Percentiles rank a stretch among this genome's conserved stretches.
phyloP scores from a whole-genome alignment of 2,888 invertebrate species.

The Lamproptera curius region DNA sequence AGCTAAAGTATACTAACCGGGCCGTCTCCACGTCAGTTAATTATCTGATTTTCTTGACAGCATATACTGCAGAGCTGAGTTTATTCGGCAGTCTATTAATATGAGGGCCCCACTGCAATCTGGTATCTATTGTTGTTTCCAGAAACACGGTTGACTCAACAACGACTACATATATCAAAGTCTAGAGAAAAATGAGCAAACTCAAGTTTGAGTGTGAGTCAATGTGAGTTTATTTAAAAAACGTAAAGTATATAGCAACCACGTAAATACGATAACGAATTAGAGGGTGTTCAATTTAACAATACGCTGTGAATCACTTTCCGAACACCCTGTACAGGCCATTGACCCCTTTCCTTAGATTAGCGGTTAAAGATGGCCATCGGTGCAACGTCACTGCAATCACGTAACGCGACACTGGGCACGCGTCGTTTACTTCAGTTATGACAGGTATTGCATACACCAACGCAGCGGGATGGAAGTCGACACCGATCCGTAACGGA shows the following conservation, averaged over 20 bases:
- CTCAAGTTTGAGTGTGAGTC: too few species aligned
- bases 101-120: too few species aligned
- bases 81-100: too few species aligned
- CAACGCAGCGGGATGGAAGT: slow-evolving; percentile 6
- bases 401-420: slow-evolving; percentile 44
- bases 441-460: slow-evolving; percentile 18
- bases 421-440: slow-evolving; percentile 26
- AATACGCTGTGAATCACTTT: not conserved
- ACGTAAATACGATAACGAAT: not conserved
- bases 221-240: too few species aligned
- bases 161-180: too few species aligned
- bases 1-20: too few species aligned
- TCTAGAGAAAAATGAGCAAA: too few species aligned
- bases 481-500: slow-evolving; percentile 13
- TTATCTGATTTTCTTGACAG: too few species aligned
- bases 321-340: not conserved
- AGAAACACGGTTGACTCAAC: too few species aligned
- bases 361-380: slow-evolving; percentile 33
- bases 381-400: slow-evolving; percentile 41
- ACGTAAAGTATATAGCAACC: not conserved
- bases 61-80: too few species aligned
- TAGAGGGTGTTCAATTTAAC: not conserved
- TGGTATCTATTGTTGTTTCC: too few species aligned
- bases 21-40: too few species aligned
- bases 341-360: not conserved